A percentile compares a stretch with the other conserved stretches of the same genome.
phyloP scores from a whole-genome alignment of 2,797 vertebrate species.

The Manis pentadactyla region DNA sequence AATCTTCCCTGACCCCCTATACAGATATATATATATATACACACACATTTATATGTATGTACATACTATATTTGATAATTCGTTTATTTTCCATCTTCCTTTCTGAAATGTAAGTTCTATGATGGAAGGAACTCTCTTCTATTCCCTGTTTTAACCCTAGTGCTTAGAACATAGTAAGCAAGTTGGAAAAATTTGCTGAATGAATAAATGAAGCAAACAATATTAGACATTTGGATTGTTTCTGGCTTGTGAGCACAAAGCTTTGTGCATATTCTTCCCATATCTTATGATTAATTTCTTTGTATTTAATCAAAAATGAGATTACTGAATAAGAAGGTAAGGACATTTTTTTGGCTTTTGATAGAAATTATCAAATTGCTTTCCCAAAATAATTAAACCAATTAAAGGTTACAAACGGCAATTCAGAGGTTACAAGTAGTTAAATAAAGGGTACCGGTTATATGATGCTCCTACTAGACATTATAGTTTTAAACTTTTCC shows the following conservation, averaged over 20 bases:
- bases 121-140: neutral
- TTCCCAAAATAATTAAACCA: neutral
- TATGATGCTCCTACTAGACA: neutral
- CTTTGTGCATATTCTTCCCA: neutral
- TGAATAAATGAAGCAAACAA: neutral
- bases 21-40: neutral
- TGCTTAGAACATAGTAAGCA: neutral
- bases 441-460: neutral
- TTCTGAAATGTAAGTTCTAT: neutral
- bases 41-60: neutral
- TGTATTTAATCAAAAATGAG: neutral
- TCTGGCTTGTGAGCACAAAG: neutral
- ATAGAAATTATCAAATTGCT: neutral
- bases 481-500: slow-evolving; percentile 20
- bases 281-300: neutral
- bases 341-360: neutral
- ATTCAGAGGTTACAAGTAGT: too few relatives aligned
- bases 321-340: neutral
- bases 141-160: neutral
- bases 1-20: neutral
- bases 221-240: neutral
- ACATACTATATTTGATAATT: neutral
- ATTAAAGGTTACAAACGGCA: neutral
- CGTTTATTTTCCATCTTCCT: neutral
- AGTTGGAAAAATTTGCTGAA: neutral